These are phyloP conservation scores for Tragelaphus imberbis DNA, from an alignment of 2,113 vertebrate genomes.

Conservation along the genomic window DNA sequence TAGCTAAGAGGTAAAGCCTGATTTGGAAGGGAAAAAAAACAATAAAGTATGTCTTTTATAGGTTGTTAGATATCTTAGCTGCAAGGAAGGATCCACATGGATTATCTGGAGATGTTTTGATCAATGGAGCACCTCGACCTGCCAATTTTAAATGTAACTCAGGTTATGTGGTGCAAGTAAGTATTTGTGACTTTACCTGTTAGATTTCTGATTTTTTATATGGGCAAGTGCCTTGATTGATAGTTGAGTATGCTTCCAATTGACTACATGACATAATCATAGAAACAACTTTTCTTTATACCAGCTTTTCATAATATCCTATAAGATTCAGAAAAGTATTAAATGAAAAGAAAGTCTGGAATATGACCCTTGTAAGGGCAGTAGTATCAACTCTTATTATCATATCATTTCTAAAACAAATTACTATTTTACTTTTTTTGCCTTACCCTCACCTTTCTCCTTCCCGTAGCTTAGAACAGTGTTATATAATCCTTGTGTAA, in stretches of 20 bases:
- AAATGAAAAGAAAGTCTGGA: not conserved
- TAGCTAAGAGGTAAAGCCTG: not conserved
- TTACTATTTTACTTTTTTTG: not conserved
- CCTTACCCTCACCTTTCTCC: not conserved
- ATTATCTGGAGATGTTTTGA: conserved; percentile 86
- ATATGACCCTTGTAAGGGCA: not conserved
- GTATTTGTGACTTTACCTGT: not conserved
- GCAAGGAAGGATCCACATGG: conserved; percentile 86
- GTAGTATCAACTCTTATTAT: not conserved
- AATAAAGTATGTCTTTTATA: conserved; percentile 37
- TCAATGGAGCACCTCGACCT: conserved; percentile 90
- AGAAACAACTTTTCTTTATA: not conserved
- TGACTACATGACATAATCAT: no score
- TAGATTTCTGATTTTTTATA: not conserved
- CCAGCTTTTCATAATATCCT: not conserved
- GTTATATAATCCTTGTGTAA: not conserved
- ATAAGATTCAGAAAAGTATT: not conserved
- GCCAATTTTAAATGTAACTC: conserved; percentile 94
- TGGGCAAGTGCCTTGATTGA: not conserved
- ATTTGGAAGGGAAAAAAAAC: not conserved
- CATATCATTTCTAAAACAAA: not conserved
- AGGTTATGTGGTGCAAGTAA: conserved; percentile 95
- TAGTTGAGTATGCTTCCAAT: not conserved
- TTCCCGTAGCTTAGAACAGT: not conserved
- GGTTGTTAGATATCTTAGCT: conserved; percentile 83